Percentiles rank a stretch among this genome's conserved stretches.
These are phyloP conservation scores for Siphamia tubifer DNA, from an alignment of 2,113 vertebrate species.

Conservation along the genomic window DNA sequence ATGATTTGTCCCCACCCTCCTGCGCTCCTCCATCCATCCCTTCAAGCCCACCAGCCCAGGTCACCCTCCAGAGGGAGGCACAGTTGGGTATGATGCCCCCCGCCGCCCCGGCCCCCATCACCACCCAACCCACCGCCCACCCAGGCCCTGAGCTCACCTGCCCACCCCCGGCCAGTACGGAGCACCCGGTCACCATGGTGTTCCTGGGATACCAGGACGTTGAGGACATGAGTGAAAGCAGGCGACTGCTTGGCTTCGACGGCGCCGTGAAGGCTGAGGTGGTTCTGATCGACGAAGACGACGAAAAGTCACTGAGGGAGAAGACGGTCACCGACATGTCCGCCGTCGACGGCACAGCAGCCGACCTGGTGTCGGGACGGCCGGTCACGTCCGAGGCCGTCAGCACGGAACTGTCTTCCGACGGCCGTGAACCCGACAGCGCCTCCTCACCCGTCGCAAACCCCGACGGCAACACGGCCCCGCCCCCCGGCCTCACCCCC, in stretches of 20 bases:
- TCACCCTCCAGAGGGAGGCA: conserved; percentile 84
- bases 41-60: conserved; percentile 75
- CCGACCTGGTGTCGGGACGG: conserved; percentile 92
- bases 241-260: conserved; percentile 92
- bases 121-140: conserved; percentile 51
- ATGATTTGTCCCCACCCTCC: conserved; percentile 75
- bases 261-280: conserved; percentile 96
- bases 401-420: conserved; percentile 95
- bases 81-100: conserved; percentile 74
- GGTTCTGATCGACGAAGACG: conserved; percentile 94
- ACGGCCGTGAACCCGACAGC: conserved; percentile 90
- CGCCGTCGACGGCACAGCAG: conserved; percentile 90
- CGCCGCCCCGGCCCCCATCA: conserved; percentile 53
- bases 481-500: conserved; percentile 82
- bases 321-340: conserved; percentile 97
- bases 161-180: conserved; percentile 73
- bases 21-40: conserved; percentile 72
- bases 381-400: conserved; percentile 85
- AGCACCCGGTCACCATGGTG: conserved; percentile 96
- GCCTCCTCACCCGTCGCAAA: conserved; percentile 75
- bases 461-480: conserved; percentile 77
- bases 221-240: conserved; percentile 90
- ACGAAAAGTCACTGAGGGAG: conserved; percentile 94
- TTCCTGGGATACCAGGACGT: conserved; percentile 97
- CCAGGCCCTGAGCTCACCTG: conserved; percentile 5